phyloP scores from a whole-genome alignment of 2,797 vertebrate species.

The Tinamus major region DNA sequence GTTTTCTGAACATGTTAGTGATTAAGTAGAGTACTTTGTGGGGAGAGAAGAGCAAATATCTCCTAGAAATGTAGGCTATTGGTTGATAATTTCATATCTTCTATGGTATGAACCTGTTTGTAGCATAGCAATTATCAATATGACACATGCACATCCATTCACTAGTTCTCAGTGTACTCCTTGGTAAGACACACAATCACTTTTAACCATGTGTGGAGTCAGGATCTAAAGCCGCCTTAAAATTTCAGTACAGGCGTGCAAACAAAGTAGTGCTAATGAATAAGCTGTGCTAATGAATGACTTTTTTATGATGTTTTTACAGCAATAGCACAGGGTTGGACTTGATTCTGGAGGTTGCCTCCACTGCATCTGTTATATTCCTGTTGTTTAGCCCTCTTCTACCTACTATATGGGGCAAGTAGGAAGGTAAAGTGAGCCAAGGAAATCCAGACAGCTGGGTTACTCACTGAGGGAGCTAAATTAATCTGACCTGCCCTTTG shows the following conservation, averaged over 20 bases:
- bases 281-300: not conserved
- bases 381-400: not conserved
- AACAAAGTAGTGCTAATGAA: not conserved
- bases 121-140: not conserved
- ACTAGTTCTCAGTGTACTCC: not conserved
- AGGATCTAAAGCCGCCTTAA: not conserved
- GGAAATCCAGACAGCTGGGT: not conserved
- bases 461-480: not conserved
- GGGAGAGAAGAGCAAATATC: not conserved
- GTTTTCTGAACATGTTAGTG: not conserved
- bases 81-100: not conserved
- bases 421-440: not conserved
- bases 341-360: not conserved
- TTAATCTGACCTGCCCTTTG: not conserved
- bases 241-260: not conserved
- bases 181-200: not conserved
- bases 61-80: not conserved
- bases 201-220: not conserved
- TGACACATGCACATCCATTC: not conserved
- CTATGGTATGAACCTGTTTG: not conserved
- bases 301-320: not conserved
- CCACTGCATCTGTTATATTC: not conserved
- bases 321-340: not conserved
- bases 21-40: not conserved
- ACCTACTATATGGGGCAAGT: not conserved